Evolutionary conservation across 2,797 vertebrate genomes (phyloP).

Genomic region (Sebastes matsubarae): DNA sequence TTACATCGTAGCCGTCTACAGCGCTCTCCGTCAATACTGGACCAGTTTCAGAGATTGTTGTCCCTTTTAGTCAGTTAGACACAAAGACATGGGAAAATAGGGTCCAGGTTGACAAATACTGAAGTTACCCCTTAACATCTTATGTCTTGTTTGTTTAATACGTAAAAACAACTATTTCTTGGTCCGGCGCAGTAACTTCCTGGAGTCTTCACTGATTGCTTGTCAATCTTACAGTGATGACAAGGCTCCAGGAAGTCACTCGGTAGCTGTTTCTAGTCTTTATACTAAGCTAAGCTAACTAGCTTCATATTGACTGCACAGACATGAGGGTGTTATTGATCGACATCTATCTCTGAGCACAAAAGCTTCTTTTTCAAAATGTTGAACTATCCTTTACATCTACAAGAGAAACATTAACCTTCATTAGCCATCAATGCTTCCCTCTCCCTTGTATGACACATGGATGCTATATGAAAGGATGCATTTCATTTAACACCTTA

Average conservation of each 20-base stretch:
- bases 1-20: too few relatives aligned
- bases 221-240: background rate
- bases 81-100: too few relatives aligned
- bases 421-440: background rate
- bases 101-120: too few relatives aligned
- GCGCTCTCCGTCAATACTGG: too few relatives aligned
- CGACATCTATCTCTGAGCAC: background rate
- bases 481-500: conserved; percentile 6
- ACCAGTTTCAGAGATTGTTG: too few relatives aligned
- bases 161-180: background rate
- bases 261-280: background rate
- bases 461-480: conserved; percentile 1
- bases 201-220: background rate
- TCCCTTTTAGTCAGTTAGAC: too few relatives aligned
- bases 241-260: background rate
- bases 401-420: background rate
- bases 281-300: background rate
- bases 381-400: background rate
- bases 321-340: background rate
- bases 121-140: background rate
- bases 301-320: background rate
- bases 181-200: background rate
- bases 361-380: background rate
- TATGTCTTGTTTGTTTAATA: background rate
- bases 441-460: background rate